These are phyloP conservation scores for Heliothis peltigera DNA, from an alignment of 2,888 invertebrate species.

Conservation along the genomic window DNA sequence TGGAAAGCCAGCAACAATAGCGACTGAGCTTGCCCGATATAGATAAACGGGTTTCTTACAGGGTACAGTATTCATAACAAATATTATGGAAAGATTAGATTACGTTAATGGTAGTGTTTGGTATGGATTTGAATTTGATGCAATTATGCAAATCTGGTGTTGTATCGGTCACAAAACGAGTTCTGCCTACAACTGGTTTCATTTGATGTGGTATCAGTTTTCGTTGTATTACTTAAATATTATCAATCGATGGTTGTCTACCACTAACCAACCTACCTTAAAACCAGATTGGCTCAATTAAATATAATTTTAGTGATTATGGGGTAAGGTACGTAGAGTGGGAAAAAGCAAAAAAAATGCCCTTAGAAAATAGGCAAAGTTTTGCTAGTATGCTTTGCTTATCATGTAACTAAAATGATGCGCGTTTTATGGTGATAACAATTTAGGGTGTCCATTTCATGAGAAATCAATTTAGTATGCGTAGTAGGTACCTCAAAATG, in stretches of 20 bases:
- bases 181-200: not conserved
- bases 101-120: not conserved
- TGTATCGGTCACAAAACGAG: not conserved
- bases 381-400: no score
- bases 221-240: not conserved
- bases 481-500: not conserved
- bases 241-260: no score
- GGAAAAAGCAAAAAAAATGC: no score
- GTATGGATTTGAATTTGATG: not conserved
- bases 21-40: constrained; percentile 52
- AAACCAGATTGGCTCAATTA: no score
- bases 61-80: not conserved
- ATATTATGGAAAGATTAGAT: not conserved
- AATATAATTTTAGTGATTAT: no score
- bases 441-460: no score
- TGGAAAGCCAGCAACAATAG: constrained; percentile 52
- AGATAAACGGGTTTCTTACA: constrained; percentile 42
- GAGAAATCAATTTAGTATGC: no score
- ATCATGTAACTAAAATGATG: no score
- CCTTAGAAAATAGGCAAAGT: no score
- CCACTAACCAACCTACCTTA: no score
- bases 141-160: not conserved
- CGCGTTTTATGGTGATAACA: no score
- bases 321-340: no score
- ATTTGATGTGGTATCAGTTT: not conserved